These are phyloP conservation scores for Leistus spinibarbis DNA, from an alignment of 2,888 invertebrate genomes.

Conservation along the genomic window DNA sequence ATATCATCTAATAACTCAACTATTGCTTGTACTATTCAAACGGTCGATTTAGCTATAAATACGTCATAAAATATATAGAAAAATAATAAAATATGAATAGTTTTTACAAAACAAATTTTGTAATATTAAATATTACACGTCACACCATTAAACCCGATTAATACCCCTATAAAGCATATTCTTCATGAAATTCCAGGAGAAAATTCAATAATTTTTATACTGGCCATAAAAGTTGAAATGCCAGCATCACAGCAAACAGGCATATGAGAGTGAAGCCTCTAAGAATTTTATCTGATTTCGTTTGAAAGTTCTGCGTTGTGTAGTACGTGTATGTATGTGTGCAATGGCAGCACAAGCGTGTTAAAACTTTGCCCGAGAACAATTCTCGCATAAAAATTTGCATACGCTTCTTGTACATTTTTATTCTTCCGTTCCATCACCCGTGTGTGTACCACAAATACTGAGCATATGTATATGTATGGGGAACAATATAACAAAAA, in stretches of 20 bases:
- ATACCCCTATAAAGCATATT: background rate
- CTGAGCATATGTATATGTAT: background rate
- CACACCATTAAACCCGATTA: background rate
- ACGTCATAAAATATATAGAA: too few relatives aligned
- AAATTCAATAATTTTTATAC: background rate
- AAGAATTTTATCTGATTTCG: slow-evolving; percentile 26
- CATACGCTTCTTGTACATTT: slow-evolving; percentile 36
- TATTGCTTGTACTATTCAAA: too few relatives aligned
- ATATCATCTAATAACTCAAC: too few relatives aligned
- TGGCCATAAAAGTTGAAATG: background rate
- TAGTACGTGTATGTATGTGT: slow-evolving; percentile 9
- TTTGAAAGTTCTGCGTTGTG: background rate
- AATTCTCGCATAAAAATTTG: slow-evolving; percentile 26
- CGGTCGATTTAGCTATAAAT: too few relatives aligned
- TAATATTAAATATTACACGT: background rate
- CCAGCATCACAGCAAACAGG: background rate
- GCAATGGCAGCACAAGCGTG: slow-evolving; percentile 8
- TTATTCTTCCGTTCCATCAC: slow-evolving; percentile 30
- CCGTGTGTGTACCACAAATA: background rate
- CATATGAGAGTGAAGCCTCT: background rate
- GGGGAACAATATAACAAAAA: background rate
- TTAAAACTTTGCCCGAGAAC: slow-evolving; percentile 12
- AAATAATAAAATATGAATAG: too few relatives aligned
- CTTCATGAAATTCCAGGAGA: background rate
- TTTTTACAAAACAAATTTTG: too few relatives aligned